phyloP scores from a whole-genome alignment of 2,888 invertebrate species.

The Cactoblastis cactorum region DNA sequence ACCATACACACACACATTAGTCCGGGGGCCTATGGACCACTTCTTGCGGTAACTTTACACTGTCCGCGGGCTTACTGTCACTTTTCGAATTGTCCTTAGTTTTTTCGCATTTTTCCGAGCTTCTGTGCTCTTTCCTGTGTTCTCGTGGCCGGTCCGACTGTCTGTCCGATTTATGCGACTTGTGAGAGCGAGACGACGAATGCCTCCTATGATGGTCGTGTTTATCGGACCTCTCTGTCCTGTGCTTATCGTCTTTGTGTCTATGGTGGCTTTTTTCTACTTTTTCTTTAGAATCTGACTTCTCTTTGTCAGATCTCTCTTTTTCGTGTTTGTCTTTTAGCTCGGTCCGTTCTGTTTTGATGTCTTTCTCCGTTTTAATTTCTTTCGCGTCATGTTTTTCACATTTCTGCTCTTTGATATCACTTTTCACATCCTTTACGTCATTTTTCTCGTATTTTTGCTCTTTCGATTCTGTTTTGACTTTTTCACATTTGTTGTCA shows the following conservation, averaged over 20 bases:
- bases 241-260: slow-evolving; percentile 46
- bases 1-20: slow-evolving; percentile 31
- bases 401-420: slow-evolving; percentile 26
- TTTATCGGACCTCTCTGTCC: slow-evolving; percentile 35
- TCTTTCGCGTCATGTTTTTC: slow-evolving; percentile 22
- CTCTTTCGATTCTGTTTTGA: slow-evolving; percentile 28
- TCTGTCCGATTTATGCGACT: slow-evolving; percentile 50
- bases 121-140: slow-evolving; percentile 51
- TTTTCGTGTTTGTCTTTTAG: slow-evolving; percentile 12
- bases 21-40: slow-evolving; percentile 59
- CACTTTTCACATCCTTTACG: slow-evolving; percentile 1
- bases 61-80: slow-evolving; percentile 29
- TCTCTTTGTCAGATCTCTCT: slow-evolving; percentile 24
- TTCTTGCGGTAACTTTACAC: slow-evolving; percentile 47
- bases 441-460: slow-evolving; percentile 26
- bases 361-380: slow-evolving; percentile 17
- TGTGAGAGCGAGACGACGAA: slow-evolving; percentile 53
- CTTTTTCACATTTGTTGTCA: slow-evolving; percentile 28
- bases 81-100: slow-evolving; percentile 32
- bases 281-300: slow-evolving; percentile 16
- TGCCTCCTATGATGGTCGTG: slow-evolving; percentile 56
- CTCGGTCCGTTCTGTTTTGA: slow-evolving; percentile 27
- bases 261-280: slow-evolving; percentile 44
- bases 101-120: slow-evolving; percentile 45
- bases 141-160: slow-evolving; percentile 43